Base-by-base conservation (phyloP, 2,113 vertebrate species). In the Corythornis cristatus region DNA sequence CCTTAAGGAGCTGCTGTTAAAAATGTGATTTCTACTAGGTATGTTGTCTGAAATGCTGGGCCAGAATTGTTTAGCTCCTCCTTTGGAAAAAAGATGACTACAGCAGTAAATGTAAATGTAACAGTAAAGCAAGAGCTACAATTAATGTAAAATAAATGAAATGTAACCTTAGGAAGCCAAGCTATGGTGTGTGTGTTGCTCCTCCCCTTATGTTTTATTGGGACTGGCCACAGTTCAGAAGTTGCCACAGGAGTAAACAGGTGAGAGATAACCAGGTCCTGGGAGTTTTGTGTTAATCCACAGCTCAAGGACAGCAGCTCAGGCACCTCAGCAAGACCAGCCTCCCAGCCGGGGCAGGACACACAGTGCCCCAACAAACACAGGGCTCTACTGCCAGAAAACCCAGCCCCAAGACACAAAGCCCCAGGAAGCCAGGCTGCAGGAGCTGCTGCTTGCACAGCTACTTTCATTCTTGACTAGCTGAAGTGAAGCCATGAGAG, bases 391-490 rank as follows among this genome's bases (percentile, higher is more conserved):
- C 31, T 85, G 61, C 31, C 60, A 86, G 68, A 89, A 93, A 94
- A 80, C 42, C 43, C 75, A 89, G 18, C 85, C 93, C 77, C 89
- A 94, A 85, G 58, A 83, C 45, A 91, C 37, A 89, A 93, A 96
- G 90, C 51, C 88, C 91, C 82, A 91, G 90, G 90, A 96, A 93
- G 67, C 45, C 54, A 89, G 68, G 60, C 71, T 91, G 89, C 82
- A 74, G 43, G 88, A 93, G 73, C 58, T 64, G 65, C 51, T 92
- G 73, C 40, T 93, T 91, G 86, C 57, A 78, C 18, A 83, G 67
- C 60, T 62, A 60, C 64, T 86, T 91, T 89, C 79, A 77, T 70
- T 93, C 89, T 85, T 70, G 58, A 89, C 79, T 58, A 89, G 76
- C 67, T 58, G 43, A 88, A 85, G 51, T 13, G 66, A 80, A 91